These are phyloP conservation scores for Poeciliopsis turneri DNA, from an alignment of 2,797 vertebrate species.

Conservation along the genomic window DNA sequence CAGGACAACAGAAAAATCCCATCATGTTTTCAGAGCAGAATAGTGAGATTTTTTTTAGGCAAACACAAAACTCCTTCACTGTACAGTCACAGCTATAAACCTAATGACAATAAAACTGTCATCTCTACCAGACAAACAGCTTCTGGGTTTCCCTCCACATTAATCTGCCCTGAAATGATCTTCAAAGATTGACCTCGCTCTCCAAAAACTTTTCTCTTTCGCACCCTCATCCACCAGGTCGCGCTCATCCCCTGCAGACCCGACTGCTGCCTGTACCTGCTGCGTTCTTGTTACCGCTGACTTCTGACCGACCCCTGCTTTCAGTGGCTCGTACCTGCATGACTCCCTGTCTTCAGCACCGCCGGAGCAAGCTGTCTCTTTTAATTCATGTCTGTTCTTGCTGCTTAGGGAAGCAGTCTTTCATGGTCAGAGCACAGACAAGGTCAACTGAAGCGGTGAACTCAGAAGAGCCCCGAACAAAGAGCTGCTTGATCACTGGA, in stretches of 20 bases:
- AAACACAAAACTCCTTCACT: conserved; percentile 26
- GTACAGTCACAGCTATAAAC: conserved; percentile 51
- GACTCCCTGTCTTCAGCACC: conserved; percentile 8
- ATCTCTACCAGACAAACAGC: conserved; percentile 58
- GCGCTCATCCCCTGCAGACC: conserved; percentile 64
- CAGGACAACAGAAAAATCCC: conserved; percentile 16
- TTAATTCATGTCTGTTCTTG: conserved; percentile 20
- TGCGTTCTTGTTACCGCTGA: conserved; percentile 19
- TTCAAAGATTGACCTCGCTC: conserved; percentile 24
- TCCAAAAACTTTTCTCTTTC: conserved; percentile 34
- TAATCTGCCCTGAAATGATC: conserved; percentile 50
- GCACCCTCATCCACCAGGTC: conserved; percentile 62
- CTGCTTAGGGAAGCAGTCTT: conserved; percentile 15
- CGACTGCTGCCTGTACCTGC: conserved; percentile 54
- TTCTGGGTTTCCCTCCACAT: conserved; percentile 57
- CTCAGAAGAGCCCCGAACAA: conserved; percentile 13
- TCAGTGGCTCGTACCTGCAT: conserved; percentile 46
- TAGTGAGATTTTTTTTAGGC: not conserved
- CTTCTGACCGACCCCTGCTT: conserved; percentile 44
- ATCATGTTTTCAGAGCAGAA: conserved; percentile 24
- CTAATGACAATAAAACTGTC: conserved; percentile 66
- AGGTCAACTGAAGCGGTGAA: conserved; percentile 20
- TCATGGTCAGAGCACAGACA: conserved; percentile 4
- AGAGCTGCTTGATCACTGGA: conserved; percentile 11
- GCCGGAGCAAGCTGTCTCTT: conserved; percentile 32